Evolutionary conservation across 2,113 vertebrate species (phyloP), one percentile per base, ranked within the genome.

Genomic region (Lichenostomus cassidix): DNA sequence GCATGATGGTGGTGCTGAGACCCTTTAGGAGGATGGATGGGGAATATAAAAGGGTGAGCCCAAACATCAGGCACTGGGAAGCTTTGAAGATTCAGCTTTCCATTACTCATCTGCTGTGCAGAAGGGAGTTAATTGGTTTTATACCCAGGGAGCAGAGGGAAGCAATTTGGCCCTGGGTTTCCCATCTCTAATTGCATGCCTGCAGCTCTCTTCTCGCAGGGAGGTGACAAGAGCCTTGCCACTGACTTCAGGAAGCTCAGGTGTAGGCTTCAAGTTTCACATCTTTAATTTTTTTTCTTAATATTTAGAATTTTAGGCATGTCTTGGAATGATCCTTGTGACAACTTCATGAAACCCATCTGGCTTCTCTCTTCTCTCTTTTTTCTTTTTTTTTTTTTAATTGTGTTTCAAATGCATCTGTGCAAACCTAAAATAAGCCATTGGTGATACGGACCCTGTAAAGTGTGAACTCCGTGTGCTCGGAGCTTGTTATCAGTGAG

Each of bases 281-380:
- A 4, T 44, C 2, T 71, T 63, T n/a, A 1, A 67, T 81, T 63
- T 79, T 59, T 59, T 69, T 47, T 37, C 31, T 78, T 90, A 92
- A 87, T 93, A 85, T 81, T 94, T 92, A 68, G 20, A 65, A 91
- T 89, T 89, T 90, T 59, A 78, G 27, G 37, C 92, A 87, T 89
- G 69, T 79, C 76, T 94, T 68, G 27, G 44, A 88, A 71, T 83
- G 56, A 60, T 87, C 50, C 50, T 89, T 77, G 52, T 75, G 78
- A 63, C 63, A 73, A 56, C 58, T 81, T 74, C 18, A 10, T n/a
- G 41, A 83, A 90, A 88, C 83, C 84, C 86, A 91, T 87, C 81
- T 96, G 92, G 71, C 56, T 89, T 58, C n/a, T 81, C 7, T 71
- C 56, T 89, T 58, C n/a, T 81, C 7, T 71, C 2, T 15, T 50